A percentile compares a stretch with the other conserved stretches of the same genome.
Evolutionary conservation across 2,113 vertebrate genomes (phyloP).

Genomic region (Zosterops hypoxanthus): DNA sequence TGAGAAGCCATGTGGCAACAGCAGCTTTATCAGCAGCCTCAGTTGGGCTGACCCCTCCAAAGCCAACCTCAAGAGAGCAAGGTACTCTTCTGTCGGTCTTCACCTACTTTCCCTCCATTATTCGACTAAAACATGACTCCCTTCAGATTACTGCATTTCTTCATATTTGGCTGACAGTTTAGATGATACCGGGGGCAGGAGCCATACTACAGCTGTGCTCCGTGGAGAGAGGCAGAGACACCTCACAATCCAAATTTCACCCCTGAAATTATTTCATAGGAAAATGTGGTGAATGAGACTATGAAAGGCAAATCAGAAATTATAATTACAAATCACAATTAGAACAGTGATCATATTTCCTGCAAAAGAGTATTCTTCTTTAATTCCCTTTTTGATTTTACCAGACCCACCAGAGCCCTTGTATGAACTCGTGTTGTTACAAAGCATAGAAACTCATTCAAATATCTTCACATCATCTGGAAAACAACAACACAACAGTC

Average conservation of each 20-base stretch:
- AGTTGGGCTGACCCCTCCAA: background rate
- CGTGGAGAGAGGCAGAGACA: background rate
- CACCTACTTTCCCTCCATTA: background rate
- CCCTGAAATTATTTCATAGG: background rate
- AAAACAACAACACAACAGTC: background rate
- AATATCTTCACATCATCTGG: background rate
- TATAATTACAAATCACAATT: background rate
- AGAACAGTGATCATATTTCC: background rate
- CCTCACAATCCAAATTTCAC: background rate
- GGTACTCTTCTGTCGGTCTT: background rate
- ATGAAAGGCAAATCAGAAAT: background rate
- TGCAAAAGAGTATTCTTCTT: background rate
- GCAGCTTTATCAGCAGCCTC: background rate
- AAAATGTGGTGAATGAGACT: background rate
- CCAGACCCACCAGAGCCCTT: background rate
- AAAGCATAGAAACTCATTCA: background rate
- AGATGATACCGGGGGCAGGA: background rate
- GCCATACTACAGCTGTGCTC: background rate
- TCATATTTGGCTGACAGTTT: background rate
- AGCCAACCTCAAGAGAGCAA: fast-evolving
- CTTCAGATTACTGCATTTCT: background rate
- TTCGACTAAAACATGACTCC: background rate
- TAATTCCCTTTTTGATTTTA: background rate
- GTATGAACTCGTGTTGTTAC: background rate
- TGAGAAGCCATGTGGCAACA: fast-evolving